Base-by-base conservation (phyloP, 1,140 invertebrate genomes). In the Zophobas morio region DNA sequence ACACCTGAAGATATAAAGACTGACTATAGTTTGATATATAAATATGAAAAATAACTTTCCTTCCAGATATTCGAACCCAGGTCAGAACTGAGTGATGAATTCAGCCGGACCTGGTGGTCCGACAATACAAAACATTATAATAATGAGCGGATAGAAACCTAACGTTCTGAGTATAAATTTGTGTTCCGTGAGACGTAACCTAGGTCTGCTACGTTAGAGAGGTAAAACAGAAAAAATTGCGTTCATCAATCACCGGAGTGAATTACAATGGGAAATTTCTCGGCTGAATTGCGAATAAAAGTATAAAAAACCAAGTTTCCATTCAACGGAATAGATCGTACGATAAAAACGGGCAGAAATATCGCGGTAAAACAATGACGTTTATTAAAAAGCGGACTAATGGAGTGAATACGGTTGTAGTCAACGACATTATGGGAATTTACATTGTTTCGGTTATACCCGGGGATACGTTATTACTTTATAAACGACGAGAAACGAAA, bases 341-440 rank as follows among this genome's bases (percentile, higher is more conserved):
- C 54, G 71, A 73, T 73, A 56, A 73, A 73, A 73, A 73, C 51
- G 49, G 51, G 49, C 53, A 66, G 1, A 70, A 70, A 73, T 54
- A n/a, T n/a, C n/a, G 40, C 54, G 36, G 70, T 73, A 37, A 73
- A 54, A 73, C 71, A 73, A 73, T 73, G 51, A 56, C 37, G 71
- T 56, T 73, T 73, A 73, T 73, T 73, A 73, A 73, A 73, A 66
- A 32, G 60, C 71, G 49, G 54, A 53, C 71, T 73, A 73, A 73
- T 73, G 49, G 71, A 73, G 51, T 56, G 49, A 73, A 73, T 73
- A 73, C 71, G 71, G n/a, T 73, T 33, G 35, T 54, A 73, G 71
- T 54, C 71, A 73, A 56, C 37, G 60, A 66, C 39, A 66, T 66
- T 66, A 66, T 73, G 51, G 49, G 54, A 73, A 54, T 56, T 73